Evolutionary conservation across 64 coral and sea anemone genomes (phyloP), one percentile per base, ranked within the genome.

Genomic region (Dendrophyllia cribrosa): DNA sequence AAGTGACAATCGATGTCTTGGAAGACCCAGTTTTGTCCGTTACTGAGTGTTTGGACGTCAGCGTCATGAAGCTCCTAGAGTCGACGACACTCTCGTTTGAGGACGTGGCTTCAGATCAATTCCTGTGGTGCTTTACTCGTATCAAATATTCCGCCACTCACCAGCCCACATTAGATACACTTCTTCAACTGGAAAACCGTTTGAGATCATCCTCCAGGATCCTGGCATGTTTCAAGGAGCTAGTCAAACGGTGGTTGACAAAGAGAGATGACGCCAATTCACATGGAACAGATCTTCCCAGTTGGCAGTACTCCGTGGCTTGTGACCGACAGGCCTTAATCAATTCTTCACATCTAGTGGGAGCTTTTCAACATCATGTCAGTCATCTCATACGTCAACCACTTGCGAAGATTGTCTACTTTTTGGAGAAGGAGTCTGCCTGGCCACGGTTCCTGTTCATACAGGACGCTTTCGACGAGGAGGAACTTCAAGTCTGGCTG

Each of bases 391-490:
- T 96, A 26, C 91, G 91, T 55, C 79, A 89, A 24, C 95, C 95
- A 17, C 48, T 96, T 15, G 82, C 95, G 34, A 93, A 77, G 85
- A 96, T 96, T 49, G 87, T 96, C 45, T 96, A 90, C 79, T 96
- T 96, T 74, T 82, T 96, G 81, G 90, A 96, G 55, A 96, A 90
- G 24, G 81, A 96, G 46, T 96, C 87, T 9, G 91, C 83, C 7
- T 96, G 91, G 91, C 87, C 87, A 10, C 50, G 58, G 22, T 52
- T 68, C 24, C 9, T 93, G 46, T 22, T 67, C 34, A 25, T 47
- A 43, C 4, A 20, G 21, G 78, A 85, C 49, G 43, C 44, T 47
- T 44, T 47, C 14, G 24, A 55, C 10, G 73, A 82, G 20, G 74
- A 71, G 12, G 59, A 84, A 19, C 45, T 83, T 51, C 53, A 92